These are phyloP conservation scores for Epinotia brunnichana DNA, from an alignment of 2,888 invertebrate genomes.

Conservation along the genomic window DNA sequence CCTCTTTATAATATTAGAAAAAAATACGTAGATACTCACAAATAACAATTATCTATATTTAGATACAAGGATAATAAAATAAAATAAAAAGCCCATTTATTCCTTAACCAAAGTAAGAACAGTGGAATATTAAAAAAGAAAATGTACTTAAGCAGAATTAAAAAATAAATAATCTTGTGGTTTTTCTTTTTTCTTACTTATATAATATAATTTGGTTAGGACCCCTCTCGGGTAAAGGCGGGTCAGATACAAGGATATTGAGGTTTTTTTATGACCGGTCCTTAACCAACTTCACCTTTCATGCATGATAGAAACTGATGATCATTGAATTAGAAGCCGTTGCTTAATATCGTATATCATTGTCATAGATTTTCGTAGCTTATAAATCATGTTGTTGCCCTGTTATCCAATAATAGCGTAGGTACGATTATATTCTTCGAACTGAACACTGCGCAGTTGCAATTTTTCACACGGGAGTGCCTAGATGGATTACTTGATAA, in stretches of 20 bases:
- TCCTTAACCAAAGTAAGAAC: no score
- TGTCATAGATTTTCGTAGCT: constrained; percentile 54
- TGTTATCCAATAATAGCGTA: constrained; percentile 46
- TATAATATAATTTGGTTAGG: no score
- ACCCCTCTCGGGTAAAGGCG: no score
- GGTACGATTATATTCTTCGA: constrained; percentile 48
- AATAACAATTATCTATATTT: constrained; percentile 26
- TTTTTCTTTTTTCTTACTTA: no score
- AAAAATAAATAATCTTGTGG: no score
- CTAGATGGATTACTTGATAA: constrained; percentile 37
- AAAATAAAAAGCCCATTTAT: no score
- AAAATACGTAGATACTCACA: no score
- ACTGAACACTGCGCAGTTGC: constrained; percentile 51
- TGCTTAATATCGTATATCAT: constrained; percentile 20
- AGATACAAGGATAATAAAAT: constrained; percentile 4
- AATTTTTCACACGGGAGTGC: constrained; percentile 58
- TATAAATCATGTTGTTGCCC: constrained; percentile 60
- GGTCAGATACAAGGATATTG: constrained; percentile 1
- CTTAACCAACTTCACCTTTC: constrained; percentile 26
- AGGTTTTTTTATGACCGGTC: constrained; percentile 3
- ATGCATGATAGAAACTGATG: constrained; percentile 32
- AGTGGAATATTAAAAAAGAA: no score
- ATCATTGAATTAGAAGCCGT: constrained; percentile 30
- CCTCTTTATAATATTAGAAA: no score
- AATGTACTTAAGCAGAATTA: no score